Percentiles rank a stretch among this genome's conserved stretches.
Evolutionary conservation across 2,888 invertebrate genomes (phyloP).

Genomic region (Ametastegia equiseti): DNA sequence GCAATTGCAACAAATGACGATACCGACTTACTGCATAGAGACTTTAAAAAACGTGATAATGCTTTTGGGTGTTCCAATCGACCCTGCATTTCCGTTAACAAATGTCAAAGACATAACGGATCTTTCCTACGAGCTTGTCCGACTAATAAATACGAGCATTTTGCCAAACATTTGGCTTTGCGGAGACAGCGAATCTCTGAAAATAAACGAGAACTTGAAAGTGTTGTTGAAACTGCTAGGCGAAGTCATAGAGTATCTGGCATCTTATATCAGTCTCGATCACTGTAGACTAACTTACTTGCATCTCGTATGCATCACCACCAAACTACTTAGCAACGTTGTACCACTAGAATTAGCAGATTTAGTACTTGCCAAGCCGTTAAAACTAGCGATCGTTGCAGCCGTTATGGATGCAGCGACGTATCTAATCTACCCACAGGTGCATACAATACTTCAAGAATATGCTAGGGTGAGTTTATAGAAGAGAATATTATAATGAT

Average conservation of each 20-base stretch:
- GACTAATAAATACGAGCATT: constrained; percentile 78
- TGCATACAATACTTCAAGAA: constrained; percentile 74
- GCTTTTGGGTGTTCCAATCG: constrained; percentile 61
- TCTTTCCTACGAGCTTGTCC: constrained; percentile 72
- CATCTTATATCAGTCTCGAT: constrained; percentile 64
- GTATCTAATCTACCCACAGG: constrained; percentile 74
- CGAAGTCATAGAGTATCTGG: constrained; percentile 72
- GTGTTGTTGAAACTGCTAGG: constrained; percentile 78
- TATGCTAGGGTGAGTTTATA: constrained; percentile 74
- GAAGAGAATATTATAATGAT: constrained; percentile 17
- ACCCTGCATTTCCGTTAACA: constrained; percentile 63
- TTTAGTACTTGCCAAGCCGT: constrained; percentile 74
- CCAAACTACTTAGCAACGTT: constrained; percentile 72
- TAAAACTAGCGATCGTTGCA: constrained; percentile 74
- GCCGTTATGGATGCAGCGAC: constrained; percentile 76
- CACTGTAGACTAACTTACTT: constrained; percentile 75
- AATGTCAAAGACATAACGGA: constrained; percentile 65
- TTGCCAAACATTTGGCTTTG: constrained; percentile 79
- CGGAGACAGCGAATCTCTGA: constrained; percentile 62
- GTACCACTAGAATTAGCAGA: constrained; percentile 75
- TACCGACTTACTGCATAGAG: constrained; percentile 76
- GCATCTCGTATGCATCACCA: constrained; percentile 74
- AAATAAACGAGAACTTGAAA: constrained; percentile 66
- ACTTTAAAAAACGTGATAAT: constrained; percentile 70
- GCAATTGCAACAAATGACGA: constrained; percentile 75